Evolutionary conservation across 2,888 invertebrate species (phyloP).

Genomic region (Pristionchus exspectatus): DNA sequence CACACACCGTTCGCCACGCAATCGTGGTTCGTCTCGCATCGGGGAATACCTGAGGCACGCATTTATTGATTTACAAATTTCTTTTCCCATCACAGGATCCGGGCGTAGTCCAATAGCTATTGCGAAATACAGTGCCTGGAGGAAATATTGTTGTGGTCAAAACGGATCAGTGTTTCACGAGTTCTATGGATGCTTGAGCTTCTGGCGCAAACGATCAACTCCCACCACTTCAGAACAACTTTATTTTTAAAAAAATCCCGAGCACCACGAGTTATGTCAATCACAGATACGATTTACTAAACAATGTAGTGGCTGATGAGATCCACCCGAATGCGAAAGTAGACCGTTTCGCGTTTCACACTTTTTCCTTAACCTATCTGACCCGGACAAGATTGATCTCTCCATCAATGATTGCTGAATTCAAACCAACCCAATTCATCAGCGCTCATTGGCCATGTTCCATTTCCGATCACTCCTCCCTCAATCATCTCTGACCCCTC

Average conservation of each 20-base stretch:
- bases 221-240: too few species aligned
- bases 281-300: too few species aligned
- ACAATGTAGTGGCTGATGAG: too few species aligned
- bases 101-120: too few species aligned
- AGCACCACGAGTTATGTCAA: too few species aligned
- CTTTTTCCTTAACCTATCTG: neutral
- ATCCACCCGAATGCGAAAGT: too few species aligned
- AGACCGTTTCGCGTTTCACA: neutral
- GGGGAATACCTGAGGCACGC: constrained; percentile 62
- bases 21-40: constrained; percentile 71
- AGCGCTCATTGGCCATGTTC: neutral
- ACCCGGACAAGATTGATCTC: neutral
- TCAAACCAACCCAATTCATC: constrained; percentile 32
- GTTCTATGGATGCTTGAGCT: neutral
- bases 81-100: too few species aligned
- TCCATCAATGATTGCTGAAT: too few species aligned
- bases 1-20: constrained; percentile 76
- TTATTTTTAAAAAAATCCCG: too few species aligned
- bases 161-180: neutral
- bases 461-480: neutral
- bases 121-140: too few species aligned
- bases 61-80: neutral
- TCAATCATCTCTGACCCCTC: neutral
- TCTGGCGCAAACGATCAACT: neutral
- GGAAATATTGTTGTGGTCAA: too few species aligned